A percentile compares a stretch with the other conserved stretches of the same genome.
Evolutionary conservation across 2,888 invertebrate genomes (phyloP).

Genomic region (Lymantria dispar): DNA sequence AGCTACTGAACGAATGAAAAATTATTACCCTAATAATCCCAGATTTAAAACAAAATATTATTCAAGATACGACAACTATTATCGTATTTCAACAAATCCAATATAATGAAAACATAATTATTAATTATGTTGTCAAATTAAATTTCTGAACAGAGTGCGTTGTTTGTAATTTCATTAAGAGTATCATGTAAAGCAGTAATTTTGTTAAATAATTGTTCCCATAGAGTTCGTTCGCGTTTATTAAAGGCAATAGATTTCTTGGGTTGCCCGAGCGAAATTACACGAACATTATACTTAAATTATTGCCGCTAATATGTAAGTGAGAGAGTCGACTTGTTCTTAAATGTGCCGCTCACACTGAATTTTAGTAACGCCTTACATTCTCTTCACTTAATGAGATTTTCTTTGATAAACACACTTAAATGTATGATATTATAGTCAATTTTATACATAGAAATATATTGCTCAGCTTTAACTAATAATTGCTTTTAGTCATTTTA

Average conservation of each 20-base stretch:
- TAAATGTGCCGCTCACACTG: conserved; percentile 42
- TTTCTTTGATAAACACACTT: conserved; percentile 6
- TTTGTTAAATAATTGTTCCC: conserved; percentile 74
- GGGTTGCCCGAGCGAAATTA: conserved; percentile 69
- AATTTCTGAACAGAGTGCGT: conserved; percentile 42
- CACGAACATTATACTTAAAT: conserved; percentile 73
- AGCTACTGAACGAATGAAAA: too few species aligned
- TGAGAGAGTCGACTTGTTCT: conserved; percentile 46
- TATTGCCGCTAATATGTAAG: conserved; percentile 78
- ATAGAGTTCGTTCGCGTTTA: conserved; percentile 72
- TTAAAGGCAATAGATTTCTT: conserved; percentile 78
- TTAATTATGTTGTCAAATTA: conserved; percentile 55
- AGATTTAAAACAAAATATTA: conserved; percentile 14
- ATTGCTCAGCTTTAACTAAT: too few species aligned
- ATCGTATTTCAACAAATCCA: conserved; percentile 18
- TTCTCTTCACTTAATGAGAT: conserved; percentile 16
- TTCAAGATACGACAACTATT: conserved; percentile 13
- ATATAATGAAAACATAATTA: conserved; percentile 35
- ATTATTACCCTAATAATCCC: not conserved
- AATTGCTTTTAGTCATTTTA: too few species aligned
- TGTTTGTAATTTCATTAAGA: conserved; percentile 69
- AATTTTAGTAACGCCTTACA: conserved; percentile 43
- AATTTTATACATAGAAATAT: too few species aligned
- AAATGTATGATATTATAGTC: too few species aligned
- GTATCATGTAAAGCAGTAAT: conserved; percentile 70